Conservation (phyloP, 2,113 vertebrate genomes). For the Sarotherodon lohbergeri region DNA sequence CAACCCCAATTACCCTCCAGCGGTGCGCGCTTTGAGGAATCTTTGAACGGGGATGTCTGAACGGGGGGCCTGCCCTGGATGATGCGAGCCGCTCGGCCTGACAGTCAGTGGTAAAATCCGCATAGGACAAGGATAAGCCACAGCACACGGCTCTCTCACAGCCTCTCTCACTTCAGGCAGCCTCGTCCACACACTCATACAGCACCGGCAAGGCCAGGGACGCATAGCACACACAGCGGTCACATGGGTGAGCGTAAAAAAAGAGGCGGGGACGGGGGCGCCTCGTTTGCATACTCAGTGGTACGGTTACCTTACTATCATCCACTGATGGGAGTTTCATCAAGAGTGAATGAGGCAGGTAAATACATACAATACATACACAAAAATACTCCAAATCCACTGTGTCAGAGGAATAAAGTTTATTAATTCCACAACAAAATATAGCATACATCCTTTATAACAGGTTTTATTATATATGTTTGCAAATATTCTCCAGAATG, state of each 20-base stretch:
- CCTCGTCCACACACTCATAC: conserved; percentile 15
- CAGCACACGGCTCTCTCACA: conserved; percentile 32
- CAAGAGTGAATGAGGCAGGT: not conserved
- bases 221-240: not conserved
- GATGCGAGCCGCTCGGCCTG: conserved; percentile 3
- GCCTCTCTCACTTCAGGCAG: conserved; percentile 11
- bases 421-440: not conserved
- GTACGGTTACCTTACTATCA: not conserved
- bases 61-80: not conserved
- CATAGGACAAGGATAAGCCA: conserved; percentile 50
- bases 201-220: not conserved
- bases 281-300: conserved; percentile 31
- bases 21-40: not conserved
- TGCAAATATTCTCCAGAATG: not conserved
- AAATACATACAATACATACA: not conserved
- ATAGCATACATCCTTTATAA: not conserved
- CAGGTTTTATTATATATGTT: not conserved
- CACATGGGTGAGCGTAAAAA: conserved; percentile 22
- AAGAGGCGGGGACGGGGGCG: conserved; percentile 10
- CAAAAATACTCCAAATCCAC: not conserved
- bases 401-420: not conserved
- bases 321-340: not conserved
- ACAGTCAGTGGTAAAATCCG: conserved; percentile 51
- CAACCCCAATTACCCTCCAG: not conserved
- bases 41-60: not conserved